Evolutionary conservation across 2,888 invertebrate species (phyloP).

Genomic region (Drosophila atroscutellata): DNA sequence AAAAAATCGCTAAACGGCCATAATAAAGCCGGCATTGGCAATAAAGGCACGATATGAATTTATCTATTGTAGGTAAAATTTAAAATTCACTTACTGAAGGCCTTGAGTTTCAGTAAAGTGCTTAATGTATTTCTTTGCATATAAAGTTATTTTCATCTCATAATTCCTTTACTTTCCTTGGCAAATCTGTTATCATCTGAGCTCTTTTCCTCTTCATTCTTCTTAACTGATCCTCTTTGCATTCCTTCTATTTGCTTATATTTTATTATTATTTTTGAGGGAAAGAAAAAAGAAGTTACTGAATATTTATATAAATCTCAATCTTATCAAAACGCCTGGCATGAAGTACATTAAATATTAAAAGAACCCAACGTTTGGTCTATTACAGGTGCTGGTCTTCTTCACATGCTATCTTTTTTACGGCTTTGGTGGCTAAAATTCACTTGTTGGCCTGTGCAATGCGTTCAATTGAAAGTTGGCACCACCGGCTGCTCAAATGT

Average conservation of each 20-base stretch:
- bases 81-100: conserved; percentile 29
- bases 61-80: conserved; percentile 36
- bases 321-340: not conserved
- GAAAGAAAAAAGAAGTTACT: not conserved
- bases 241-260: not conserved
- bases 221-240: not conserved
- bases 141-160: not conserved
- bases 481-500: conserved; percentile 11
- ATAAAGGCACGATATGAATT: conserved; percentile 60
- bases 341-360: not conserved
- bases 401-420: conserved; percentile 34
- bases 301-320: not conserved
- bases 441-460: conserved; percentile 54
- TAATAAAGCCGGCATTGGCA: conserved; percentile 69
- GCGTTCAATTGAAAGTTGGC: conserved; percentile 57
- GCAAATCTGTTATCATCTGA: not conserved
- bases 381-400: conserved; percentile 12
- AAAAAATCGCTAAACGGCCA: conserved; percentile 80
- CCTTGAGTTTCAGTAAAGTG: not conserved
- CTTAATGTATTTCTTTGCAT: not conserved
- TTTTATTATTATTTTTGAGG: not conserved
- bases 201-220: not conserved
- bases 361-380: not conserved
- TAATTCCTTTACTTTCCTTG: not conserved
- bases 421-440: conserved; percentile 49